Conservation (phyloP, 2,113 vertebrate genomes). For the Sakesphorus luctuosus region DNA sequence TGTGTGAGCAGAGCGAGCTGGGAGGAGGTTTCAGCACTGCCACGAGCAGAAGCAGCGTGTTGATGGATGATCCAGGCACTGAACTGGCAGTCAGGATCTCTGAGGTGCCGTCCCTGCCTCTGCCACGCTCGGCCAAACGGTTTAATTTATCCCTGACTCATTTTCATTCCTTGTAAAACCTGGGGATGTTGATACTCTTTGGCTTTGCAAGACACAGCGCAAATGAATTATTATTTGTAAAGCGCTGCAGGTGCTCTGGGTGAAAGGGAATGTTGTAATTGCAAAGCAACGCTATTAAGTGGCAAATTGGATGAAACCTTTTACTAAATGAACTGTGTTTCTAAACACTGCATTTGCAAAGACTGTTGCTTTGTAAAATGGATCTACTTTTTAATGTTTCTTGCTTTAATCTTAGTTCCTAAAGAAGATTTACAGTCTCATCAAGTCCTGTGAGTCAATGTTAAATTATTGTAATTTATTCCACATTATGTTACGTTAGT, state of each 20-base stretch:
- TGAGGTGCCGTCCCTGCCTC: neutral
- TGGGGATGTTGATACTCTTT: neutral
- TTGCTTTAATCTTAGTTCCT: conserved; percentile 47
- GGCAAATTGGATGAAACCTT: conserved; percentile 58
- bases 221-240: neutral
- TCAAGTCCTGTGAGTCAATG: conserved; percentile 55
- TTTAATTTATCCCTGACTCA: neutral
- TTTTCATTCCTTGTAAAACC: neutral
- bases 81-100: neutral
- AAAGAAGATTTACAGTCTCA: conserved; percentile 62
- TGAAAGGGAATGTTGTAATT: conserved; percentile 15
- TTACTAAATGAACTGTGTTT: conserved; percentile 12
- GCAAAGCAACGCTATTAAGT: conserved; percentile 11
- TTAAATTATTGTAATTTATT: conserved; percentile 73
- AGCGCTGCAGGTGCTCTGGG: conserved; percentile 40
- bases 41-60: fast-evolving
- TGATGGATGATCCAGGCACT: neutral
- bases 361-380: neutral
- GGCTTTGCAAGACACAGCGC: neutral
- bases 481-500: conserved; percentile 31
- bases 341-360: neutral
- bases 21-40: neutral
- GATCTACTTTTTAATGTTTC: conserved; percentile 28
- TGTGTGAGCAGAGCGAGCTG: neutral
- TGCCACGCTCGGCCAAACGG: neutral